Conservation (phyloP, 2,797 vertebrate genomes). For the Platalea minor region DNA sequence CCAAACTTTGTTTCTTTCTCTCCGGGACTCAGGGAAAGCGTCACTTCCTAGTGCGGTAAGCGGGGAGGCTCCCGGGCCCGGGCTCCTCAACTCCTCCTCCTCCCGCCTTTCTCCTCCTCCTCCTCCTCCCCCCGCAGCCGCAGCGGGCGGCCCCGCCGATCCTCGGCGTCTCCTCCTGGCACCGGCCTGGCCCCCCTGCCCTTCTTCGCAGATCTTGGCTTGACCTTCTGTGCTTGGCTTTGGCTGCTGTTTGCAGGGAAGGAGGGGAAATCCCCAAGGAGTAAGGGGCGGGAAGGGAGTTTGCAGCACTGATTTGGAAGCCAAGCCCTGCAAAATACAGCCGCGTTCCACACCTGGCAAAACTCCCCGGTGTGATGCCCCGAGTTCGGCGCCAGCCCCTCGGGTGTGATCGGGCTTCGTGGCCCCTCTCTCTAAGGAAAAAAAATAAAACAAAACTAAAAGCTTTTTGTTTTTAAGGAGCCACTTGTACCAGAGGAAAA, state of each 20-base stretch:
- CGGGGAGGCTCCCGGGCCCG: conserved; percentile 56
- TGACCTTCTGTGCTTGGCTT: not conserved
- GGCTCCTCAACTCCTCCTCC: conserved; percentile 58
- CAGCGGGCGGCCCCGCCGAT: not conserved
- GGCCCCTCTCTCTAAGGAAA: not conserved
- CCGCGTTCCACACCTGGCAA: not conserved
- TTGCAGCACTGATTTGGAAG: not conserved
- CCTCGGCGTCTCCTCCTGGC: not conserved
- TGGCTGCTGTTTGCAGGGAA: not conserved
- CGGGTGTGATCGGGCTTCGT: not conserved
- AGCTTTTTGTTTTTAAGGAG: not conserved
- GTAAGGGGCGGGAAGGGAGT: not conserved
- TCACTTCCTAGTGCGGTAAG: conserved; percentile 82
- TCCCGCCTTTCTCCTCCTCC: not conserved
- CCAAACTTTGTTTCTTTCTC: conserved; percentile 78
- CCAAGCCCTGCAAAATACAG: not conserved
- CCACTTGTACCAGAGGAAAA: not conserved
- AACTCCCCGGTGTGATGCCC: not conserved
- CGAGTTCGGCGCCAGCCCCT: not conserved
- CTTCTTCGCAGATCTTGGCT: not conserved
- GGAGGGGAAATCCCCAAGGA: not conserved
- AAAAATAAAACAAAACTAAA: not conserved
- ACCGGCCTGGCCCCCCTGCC: not conserved
- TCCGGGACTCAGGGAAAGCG: conserved; percentile 75
- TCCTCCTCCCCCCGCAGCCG: not conserved